These are phyloP conservation scores for Melanaphis sacchari DNA, from an alignment of 1,140 invertebrate genomes.

Conservation along the genomic window DNA sequence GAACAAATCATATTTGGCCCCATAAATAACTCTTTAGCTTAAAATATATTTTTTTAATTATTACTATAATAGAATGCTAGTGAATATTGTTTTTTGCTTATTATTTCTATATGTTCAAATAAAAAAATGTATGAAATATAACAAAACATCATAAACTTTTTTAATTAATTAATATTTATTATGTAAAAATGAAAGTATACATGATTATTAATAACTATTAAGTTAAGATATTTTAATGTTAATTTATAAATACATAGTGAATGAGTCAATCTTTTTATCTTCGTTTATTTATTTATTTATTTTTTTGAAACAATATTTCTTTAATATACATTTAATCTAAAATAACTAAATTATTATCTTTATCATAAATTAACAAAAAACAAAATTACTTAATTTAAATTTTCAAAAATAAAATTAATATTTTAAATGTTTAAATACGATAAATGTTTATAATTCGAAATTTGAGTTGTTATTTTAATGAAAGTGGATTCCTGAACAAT, in stretches of 20 bases:
- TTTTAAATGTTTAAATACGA: not conserved
- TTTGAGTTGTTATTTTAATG: not conserved
- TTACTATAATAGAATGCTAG: not conserved
- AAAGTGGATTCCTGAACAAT: not conserved
- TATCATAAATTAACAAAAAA: not conserved
- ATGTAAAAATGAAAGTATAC: not conserved
- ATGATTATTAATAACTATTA: not conserved
- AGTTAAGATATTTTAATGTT: not conserved
- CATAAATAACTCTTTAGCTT: not conserved
- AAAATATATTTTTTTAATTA: not conserved
- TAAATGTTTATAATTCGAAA: not conserved
- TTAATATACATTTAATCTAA: not conserved
- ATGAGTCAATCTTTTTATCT: not conserved
- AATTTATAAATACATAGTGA: not conserved
- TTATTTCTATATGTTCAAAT: not conserved
- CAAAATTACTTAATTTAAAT: not conserved
- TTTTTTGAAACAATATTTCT: not conserved
- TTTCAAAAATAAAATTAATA: not conserved
- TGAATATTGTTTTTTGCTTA: not conserved
- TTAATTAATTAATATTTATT: not conserved
- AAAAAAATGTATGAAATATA: not conserved
- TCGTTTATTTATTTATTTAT: not conserved
- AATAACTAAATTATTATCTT: not conserved
- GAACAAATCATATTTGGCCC: not conserved
- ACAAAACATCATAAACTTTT: not conserved